Conservation (phyloP, 2,888 invertebrate genomes). For the Sesia bembeciformis region DNA sequence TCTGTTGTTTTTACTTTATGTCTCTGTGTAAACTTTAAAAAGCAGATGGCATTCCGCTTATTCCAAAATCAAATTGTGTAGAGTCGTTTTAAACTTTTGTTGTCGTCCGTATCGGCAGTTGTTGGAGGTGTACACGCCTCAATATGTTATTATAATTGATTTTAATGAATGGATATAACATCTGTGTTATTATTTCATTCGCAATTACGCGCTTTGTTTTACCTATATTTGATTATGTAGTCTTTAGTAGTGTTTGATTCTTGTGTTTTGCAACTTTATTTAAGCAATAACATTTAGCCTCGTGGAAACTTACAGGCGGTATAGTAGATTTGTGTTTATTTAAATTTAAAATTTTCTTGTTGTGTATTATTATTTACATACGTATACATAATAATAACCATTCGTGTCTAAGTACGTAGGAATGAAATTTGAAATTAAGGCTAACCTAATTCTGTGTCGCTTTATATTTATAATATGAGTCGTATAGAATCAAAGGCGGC, state of each 20-base stretch:
- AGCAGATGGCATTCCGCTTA: too few relatives aligned
- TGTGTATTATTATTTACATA: background rate
- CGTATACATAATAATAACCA: background rate
- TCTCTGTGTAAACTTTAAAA: too few relatives aligned
- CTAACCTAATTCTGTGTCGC: too few relatives aligned
- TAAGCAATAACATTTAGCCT: slow-evolving; percentile 5
- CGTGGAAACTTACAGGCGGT: background rate
- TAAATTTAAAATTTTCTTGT: background rate
- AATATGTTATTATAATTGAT: slow-evolving; percentile 3
- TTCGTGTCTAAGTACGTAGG: too few relatives aligned
- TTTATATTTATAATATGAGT: too few relatives aligned
- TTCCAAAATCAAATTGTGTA: too few relatives aligned
- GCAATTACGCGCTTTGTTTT: slow-evolving; percentile 27
- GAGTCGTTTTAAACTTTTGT: too few relatives aligned
- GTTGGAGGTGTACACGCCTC: slow-evolving; percentile 6
- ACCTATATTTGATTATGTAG: slow-evolving; percentile 6
- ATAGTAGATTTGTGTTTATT: background rate
- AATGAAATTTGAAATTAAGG: too few relatives aligned
- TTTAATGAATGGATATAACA: slow-evolving; percentile 17
- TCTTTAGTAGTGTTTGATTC: slow-evolving; percentile 8
- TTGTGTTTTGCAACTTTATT: slow-evolving; percentile 6
- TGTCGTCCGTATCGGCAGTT: background rate
- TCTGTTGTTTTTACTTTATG: too few relatives aligned
- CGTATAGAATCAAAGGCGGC: too few relatives aligned
- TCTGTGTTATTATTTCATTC: slow-evolving; percentile 22